Percentiles rank a stretch among this genome's conserved stretches.
These are phyloP conservation scores for Nomada goodeniana DNA, from an alignment of 2,888 invertebrate genomes.

Conservation along the genomic window DNA sequence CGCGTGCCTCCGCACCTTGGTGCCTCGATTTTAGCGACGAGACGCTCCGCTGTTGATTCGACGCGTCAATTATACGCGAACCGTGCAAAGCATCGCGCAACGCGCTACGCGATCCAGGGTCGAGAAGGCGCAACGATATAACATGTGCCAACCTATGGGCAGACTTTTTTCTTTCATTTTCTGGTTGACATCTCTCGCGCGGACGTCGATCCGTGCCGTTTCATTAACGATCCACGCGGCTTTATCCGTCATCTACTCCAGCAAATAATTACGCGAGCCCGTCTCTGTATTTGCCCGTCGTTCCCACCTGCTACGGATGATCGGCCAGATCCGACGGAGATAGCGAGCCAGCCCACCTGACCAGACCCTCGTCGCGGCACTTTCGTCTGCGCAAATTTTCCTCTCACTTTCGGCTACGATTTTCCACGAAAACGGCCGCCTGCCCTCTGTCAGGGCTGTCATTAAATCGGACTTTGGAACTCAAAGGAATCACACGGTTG, in stretches of 20 bases:
- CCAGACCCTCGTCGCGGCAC: neutral
- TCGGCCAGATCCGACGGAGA: neutral
- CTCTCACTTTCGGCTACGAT: neutral
- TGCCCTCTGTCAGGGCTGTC: no score
- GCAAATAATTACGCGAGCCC: slow-evolving; percentile 10
- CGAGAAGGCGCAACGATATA: slow-evolving; percentile 21
- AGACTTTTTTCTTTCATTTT: neutral
- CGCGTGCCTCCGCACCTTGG: neutral
- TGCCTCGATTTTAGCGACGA: neutral
- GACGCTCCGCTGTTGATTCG: no score
- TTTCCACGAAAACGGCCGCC: neutral
- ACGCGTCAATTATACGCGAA: neutral
- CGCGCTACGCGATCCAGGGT: slow-evolving; percentile 14
- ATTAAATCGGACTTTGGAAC: no score
- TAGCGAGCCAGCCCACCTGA: slow-evolving; percentile 20
- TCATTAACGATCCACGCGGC: slow-evolving; percentile 4
- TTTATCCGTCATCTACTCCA: slow-evolving; percentile 8
- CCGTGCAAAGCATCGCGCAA: neutral
- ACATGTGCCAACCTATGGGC: slow-evolving; percentile 6
- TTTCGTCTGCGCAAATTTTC: neutral
- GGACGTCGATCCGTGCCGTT: neutral
- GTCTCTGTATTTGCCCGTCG: slow-evolving; percentile 13
- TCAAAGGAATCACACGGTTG: no score
- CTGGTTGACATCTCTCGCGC: neutral
- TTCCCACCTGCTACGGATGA: slow-evolving; percentile 23